These are phyloP conservation scores for Stictocephala bisonia DNA, from an alignment of 2,888 invertebrate species.

Conservation along the genomic window DNA sequence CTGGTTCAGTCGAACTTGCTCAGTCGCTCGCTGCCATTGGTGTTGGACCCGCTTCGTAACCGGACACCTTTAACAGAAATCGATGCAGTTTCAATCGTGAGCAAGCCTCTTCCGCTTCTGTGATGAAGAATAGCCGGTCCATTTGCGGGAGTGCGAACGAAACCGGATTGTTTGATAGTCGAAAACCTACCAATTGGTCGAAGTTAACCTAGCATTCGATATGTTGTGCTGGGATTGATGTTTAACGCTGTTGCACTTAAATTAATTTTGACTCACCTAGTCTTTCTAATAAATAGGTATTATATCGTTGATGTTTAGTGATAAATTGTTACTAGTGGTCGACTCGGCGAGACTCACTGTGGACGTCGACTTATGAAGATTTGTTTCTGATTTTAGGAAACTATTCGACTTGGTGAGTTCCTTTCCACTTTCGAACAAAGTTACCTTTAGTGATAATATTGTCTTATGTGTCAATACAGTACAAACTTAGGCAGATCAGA, in stretches of 20 bases:
- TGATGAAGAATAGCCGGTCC: conserved; percentile 16
- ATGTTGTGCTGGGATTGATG: conserved; percentile 30
- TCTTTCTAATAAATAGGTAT: conserved; percentile 33
- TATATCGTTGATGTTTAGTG: conserved; percentile 31
- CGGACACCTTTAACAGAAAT: not conserved
- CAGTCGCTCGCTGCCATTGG: not conserved
- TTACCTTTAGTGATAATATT: no score
- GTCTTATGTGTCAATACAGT: no score
- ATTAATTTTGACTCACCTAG: conserved; percentile 29
- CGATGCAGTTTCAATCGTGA: conserved; percentile 22
- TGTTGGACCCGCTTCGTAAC: not conserved
- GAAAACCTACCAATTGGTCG: conserved; percentile 15
- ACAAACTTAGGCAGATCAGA: no score
- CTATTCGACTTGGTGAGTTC: conserved; percentile 21
- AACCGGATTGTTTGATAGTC: not conserved
- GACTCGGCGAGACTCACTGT: not conserved
- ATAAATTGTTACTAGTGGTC: conserved; percentile 29
- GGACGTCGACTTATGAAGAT: no score
- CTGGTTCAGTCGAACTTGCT: conserved; percentile 13
- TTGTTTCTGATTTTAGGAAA: not conserved
- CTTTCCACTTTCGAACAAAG: no score
- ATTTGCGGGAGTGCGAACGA: conserved; percentile 3
- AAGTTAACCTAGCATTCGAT: conserved; percentile 44
- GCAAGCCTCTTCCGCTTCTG: conserved; percentile 22
- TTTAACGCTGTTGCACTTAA: conserved; percentile 31